A percentile compares a stretch with the other conserved stretches of the same genome.
These are phyloP conservation scores for Ailurus styani DNA, from an alignment of 2,113 vertebrate species.

Conservation along the genomic window DNA sequence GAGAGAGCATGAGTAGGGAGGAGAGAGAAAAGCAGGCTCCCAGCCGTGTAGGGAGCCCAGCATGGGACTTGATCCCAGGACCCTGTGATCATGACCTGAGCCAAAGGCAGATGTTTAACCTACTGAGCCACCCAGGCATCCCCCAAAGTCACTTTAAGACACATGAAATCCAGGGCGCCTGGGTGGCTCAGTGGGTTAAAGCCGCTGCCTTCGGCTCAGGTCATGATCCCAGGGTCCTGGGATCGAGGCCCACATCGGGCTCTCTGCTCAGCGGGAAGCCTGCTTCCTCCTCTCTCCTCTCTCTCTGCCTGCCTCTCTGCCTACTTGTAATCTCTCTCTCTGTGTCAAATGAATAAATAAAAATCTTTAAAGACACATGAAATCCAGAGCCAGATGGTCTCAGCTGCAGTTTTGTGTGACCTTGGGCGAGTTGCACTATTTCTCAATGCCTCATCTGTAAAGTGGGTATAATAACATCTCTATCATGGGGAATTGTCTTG, in stretches of 20 bases:
- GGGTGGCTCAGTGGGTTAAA: no score
- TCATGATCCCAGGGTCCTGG: no score
- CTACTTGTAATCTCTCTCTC: no score
- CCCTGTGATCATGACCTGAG: not conserved
- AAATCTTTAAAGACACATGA: not conserved
- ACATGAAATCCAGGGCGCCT: not conserved
- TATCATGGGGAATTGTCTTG: not conserved
- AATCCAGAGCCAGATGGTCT: slow-evolving; percentile 8
- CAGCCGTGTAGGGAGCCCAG: no score
- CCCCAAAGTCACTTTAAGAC: not conserved
- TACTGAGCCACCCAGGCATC: not conserved
- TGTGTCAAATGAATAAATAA: no score
- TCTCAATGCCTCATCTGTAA: slow-evolving; percentile 47
- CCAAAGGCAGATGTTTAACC: not conserved
- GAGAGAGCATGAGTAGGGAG: not conserved
- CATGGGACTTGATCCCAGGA: not conserved
- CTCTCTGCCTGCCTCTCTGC: no score
- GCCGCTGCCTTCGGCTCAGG: no score
- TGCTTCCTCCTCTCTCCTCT: no score
- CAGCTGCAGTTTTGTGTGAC: slow-evolving; percentile 27
- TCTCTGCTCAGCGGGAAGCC: no score
- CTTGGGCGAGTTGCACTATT: not conserved
- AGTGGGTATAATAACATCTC: not conserved
- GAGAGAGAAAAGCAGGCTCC: not conserved
- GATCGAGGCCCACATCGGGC: no score